These are phyloP conservation scores for Holotrichia oblita DNA, from an alignment of 1,140 invertebrate genomes.

Conservation along the genomic window DNA sequence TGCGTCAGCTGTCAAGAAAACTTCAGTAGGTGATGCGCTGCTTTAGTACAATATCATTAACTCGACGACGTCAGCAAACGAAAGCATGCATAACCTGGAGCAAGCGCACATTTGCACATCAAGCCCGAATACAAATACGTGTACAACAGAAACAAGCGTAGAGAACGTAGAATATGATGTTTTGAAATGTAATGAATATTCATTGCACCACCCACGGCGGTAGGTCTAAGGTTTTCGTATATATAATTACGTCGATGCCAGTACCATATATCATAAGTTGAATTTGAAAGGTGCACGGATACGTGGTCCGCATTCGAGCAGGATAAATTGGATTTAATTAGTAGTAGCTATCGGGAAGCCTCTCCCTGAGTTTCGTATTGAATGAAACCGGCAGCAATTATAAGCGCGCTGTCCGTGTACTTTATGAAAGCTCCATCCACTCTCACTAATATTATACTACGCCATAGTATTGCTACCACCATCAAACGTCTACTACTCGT, in stretches of 20 bases:
- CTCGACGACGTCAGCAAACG: neutral
- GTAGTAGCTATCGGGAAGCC: slow-evolving; percentile 41
- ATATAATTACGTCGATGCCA: slow-evolving; percentile 52
- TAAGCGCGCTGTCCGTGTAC: slow-evolving; percentile 21
- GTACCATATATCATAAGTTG: slow-evolving; percentile 53
- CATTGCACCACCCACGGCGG: slow-evolving; percentile 50
- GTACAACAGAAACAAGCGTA: neutral
- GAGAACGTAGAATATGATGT: slow-evolving; percentile 37
- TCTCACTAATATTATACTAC: neutral
- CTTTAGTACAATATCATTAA: neutral
- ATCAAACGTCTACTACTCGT: neutral
- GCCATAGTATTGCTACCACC: neutral
- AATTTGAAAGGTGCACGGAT: slow-evolving; percentile 53
- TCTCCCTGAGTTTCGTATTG: slow-evolving; percentile 15
- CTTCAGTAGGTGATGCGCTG: neutral
- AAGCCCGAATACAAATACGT: neutral
- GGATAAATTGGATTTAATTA: slow-evolving; percentile 46
- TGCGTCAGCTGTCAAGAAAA: no score
- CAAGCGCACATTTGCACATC: slow-evolving; percentile 24
- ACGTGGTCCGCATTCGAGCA: slow-evolving; percentile 51
- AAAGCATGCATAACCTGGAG: slow-evolving; percentile 39
- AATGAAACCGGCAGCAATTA: slow-evolving; percentile 25
- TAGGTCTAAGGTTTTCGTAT: slow-evolving; percentile 54
- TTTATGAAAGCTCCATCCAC: neutral
- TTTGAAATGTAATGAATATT: slow-evolving; percentile 54